A percentile compares a stretch with the other conserved stretches of the same genome.
phyloP scores from a whole-genome alignment of 2,797 vertebrate species.

The Microcaecilia unicolor region DNA sequence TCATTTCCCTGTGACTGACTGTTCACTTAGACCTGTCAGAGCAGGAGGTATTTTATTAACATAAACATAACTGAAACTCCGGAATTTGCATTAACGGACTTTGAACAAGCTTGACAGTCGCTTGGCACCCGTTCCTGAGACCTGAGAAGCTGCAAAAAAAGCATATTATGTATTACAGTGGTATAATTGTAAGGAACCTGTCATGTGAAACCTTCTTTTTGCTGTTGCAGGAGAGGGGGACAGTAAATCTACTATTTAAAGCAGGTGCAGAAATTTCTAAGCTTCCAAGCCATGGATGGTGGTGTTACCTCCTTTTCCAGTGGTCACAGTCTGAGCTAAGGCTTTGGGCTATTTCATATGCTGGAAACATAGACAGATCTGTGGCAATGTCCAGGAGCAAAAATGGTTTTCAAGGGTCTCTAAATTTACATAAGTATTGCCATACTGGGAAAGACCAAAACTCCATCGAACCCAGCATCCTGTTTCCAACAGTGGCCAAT shows the following conservation, averaged over 20 bases:
- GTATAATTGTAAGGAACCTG: conserved; percentile 40
- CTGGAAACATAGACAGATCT: too few relatives aligned
- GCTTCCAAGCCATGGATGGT: too few relatives aligned
- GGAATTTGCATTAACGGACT: conserved; percentile 59
- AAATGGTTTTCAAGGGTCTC: too few relatives aligned
- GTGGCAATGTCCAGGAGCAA: too few relatives aligned
- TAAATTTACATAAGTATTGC: too few relatives aligned
- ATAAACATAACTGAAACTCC: conserved; percentile 60
- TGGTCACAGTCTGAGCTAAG: too few relatives aligned
- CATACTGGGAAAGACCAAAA: too few relatives aligned
- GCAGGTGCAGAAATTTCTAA: conserved; percentile 39
- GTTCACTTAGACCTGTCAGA: conserved; percentile 52
- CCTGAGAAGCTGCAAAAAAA: conserved; percentile 36
- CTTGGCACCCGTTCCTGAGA: conserved; percentile 46
- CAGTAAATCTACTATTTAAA: conserved; percentile 24
- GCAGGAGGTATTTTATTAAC: conserved; percentile 53
- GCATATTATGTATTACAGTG: conserved; percentile 44
- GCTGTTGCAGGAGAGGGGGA: conserved; percentile 24
- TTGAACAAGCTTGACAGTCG: conserved; percentile 55
- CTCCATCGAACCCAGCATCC: too few relatives aligned
- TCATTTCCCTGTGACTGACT: conserved; percentile 53
- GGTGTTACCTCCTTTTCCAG: too few relatives aligned
- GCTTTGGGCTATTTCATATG: too few relatives aligned
- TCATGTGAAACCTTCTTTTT: conserved; percentile 47
- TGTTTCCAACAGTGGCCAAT: too few relatives aligned